Conservation (phyloP, 1,140 invertebrate species). For the Macrocentrus cingulum region DNA sequence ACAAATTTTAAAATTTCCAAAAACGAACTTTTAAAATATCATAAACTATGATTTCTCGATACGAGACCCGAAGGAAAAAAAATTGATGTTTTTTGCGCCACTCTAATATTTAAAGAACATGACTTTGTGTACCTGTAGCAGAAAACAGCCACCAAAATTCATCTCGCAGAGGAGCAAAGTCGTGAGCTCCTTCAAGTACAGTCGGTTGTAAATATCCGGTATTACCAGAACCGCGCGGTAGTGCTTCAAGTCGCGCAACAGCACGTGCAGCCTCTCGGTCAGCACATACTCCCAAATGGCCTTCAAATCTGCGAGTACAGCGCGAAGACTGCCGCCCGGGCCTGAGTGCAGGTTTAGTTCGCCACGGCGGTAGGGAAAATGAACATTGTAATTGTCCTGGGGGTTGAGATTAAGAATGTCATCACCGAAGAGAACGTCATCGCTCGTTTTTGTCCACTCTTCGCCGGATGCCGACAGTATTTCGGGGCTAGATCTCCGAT, state of each 20-base stretch:
- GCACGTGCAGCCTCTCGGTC: conserved; percentile 74
- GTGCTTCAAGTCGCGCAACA: conserved; percentile 73
- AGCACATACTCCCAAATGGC: conserved; percentile 85
- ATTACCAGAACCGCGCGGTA: conserved; percentile 87
- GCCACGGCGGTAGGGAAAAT: conserved; percentile 86
- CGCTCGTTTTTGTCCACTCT: conserved; percentile 66
- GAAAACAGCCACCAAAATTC: conserved; percentile 87
- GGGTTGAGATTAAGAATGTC: conserved; percentile 75
- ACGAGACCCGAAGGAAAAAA: too few relatives aligned
- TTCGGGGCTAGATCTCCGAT: conserved; percentile 74
- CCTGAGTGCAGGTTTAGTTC: conserved; percentile 83
- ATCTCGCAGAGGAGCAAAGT: conserved; percentile 79
- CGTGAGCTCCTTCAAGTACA: conserved; percentile 83
- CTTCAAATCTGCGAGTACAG: conserved; percentile 82
- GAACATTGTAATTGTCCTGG: conserved; percentile 75
- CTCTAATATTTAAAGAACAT: conserved; percentile 9
- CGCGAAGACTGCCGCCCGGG: conserved; percentile 80
- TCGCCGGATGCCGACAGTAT: conserved; percentile 58
- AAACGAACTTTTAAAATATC: too few relatives aligned
- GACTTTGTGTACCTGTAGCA: conserved; percentile 73
- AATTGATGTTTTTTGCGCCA: conserved; percentile 6
- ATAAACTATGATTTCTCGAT: too few relatives aligned
- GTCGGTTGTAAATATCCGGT: conserved; percentile 88
- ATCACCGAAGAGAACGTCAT: conserved; percentile 69
- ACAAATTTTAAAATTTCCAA: too few relatives aligned